Percentiles rank a stretch among this genome's conserved stretches.
phyloP scores from a whole-genome alignment of 2,113 vertebrate genomes.

The Gavia stellata region DNA sequence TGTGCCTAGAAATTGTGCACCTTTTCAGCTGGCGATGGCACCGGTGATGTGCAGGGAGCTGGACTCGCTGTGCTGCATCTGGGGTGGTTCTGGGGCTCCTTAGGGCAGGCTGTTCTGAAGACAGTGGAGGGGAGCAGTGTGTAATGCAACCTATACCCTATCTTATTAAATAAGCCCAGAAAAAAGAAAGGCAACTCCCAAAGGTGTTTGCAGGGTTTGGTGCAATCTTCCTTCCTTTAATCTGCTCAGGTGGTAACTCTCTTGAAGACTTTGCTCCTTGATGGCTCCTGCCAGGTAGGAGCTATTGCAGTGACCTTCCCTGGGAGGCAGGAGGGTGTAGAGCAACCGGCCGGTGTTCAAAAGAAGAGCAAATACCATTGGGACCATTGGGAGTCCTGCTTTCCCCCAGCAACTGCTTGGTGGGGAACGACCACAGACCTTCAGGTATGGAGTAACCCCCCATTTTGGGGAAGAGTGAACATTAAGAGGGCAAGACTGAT shows the following conservation, averaged over 20 bases:
- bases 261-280: not conserved
- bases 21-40: not conserved
- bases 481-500: not conserved
- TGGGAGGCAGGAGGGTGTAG: not conserved
- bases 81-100: not conserved
- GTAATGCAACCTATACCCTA: not conserved
- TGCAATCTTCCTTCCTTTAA: not conserved
- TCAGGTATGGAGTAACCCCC: not conserved
- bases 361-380: not conserved
- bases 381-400: not conserved
- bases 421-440: not conserved
- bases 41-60: not conserved
- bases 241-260: not conserved
- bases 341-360: not conserved
- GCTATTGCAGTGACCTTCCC: not conserved
- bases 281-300: not conserved
- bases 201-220: not conserved
- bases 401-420: not conserved
- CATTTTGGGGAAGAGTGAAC: not conserved
- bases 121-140: too few relatives aligned
- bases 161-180: not conserved
- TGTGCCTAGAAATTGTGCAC: not conserved
- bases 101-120: not conserved
- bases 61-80: not conserved
- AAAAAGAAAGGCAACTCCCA: not conserved